Evolutionary conservation across 2,888 invertebrate genomes (phyloP).

Genomic region (Glomeris marginata): DNA sequence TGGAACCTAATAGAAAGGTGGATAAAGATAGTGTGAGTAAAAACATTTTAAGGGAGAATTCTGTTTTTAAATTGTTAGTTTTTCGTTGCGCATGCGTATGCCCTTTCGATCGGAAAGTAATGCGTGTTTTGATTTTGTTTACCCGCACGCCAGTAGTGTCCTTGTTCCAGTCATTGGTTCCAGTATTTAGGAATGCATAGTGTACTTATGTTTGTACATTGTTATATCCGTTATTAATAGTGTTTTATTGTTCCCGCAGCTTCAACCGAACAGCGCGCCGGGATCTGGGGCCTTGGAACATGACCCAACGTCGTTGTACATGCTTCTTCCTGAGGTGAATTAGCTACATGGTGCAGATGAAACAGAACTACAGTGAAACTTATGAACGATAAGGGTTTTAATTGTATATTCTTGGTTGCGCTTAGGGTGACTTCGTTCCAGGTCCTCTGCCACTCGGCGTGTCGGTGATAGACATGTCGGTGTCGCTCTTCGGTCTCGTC

Average conservation of each 20-base stretch:
- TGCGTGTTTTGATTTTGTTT: no score
- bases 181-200: no score
- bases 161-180: no score
- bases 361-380: neutral
- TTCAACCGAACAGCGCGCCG: slow-evolving; percentile 85
- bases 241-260: slow-evolving; percentile 44
- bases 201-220: no score
- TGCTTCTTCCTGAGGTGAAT: slow-evolving; percentile 43
- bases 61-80: no score
- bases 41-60: neutral
- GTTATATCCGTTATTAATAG: no score
- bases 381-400: neutral
- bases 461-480: slow-evolving; percentile 89
- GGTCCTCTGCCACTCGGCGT: slow-evolving; percentile 84
- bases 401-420: slow-evolving; percentile 3
- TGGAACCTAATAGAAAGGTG: slow-evolving; percentile 67
- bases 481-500: slow-evolving; percentile 79
- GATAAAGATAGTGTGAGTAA: slow-evolving; percentile 65
- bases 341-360: neutral
- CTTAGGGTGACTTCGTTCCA: slow-evolving; percentile 45
- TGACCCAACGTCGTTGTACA: slow-evolving; percentile 82
- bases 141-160: no score
- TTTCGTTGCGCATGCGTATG: no score
- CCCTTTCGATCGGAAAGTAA: no score
- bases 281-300: slow-evolving; percentile 95